phyloP scores from a whole-genome alignment of 2,888 invertebrate species.

The Thymelicus acteon region DNA sequence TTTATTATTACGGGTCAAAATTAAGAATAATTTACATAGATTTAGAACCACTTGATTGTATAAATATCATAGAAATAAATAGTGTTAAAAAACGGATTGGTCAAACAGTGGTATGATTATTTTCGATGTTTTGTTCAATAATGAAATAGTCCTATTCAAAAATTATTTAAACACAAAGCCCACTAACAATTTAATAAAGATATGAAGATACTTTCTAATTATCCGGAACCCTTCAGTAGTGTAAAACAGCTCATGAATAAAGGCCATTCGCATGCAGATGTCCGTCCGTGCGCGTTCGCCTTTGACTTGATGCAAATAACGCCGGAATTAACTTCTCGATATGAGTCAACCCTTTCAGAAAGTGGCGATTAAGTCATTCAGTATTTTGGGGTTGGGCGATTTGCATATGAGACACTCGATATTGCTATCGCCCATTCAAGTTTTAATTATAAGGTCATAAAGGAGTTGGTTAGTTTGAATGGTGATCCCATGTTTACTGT shows the following conservation, averaged over 20 bases:
- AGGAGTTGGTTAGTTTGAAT: background rate
- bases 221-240: constrained; percentile 27
- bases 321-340: constrained; percentile 81
- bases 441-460: constrained; percentile 10
- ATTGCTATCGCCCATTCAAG: background rate
- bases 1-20: too few relatives aligned
- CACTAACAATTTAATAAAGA: background rate
- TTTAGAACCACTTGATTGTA: too few relatives aligned
- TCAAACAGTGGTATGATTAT: too few relatives aligned
- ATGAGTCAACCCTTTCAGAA: constrained; percentile 50
- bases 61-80: too few relatives aligned
- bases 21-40: too few relatives aligned
- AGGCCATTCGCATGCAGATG: constrained; percentile 57
- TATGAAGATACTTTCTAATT: constrained; percentile 21
- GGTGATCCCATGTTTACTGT: background rate
- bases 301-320: constrained; percentile 76
- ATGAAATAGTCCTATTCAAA: too few relatives aligned
- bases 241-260: constrained; percentile 31
- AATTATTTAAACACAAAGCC: background rate
- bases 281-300: constrained; percentile 64
- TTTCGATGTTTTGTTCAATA: too few relatives aligned
- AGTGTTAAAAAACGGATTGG: too few relatives aligned
- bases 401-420: constrained; percentile 27
- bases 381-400: constrained; percentile 37
- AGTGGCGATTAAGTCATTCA: constrained; percentile 39